A percentile compares a stretch with the other conserved stretches of the same genome.
These are phyloP conservation scores for Aptenodytes patagonicus DNA, from an alignment of 2,113 vertebrate genomes.

Conservation along the genomic window DNA sequence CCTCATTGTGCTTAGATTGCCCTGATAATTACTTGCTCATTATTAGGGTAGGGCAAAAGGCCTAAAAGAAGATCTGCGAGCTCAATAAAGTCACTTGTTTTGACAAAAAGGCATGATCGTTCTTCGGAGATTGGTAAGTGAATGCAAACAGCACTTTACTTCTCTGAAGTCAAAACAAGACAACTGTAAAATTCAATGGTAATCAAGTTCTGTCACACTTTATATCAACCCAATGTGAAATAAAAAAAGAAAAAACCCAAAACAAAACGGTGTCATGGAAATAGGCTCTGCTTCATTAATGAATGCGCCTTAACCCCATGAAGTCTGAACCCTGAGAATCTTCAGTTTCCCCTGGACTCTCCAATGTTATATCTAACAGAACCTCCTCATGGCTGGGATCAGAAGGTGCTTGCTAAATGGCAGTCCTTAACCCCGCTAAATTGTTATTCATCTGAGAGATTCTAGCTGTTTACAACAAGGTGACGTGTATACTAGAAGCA, in stretches of 20 bases:
- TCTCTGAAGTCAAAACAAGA: not conserved
- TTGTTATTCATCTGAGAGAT: not conserved
- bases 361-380: not conserved
- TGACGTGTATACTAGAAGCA: not conserved
- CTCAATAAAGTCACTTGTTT: not conserved
- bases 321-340: not conserved
- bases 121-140: not conserved
- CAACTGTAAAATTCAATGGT: not conserved
- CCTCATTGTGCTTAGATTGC: not conserved
- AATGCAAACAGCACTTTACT: not conserved
- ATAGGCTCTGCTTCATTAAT: not conserved
- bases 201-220: not conserved
- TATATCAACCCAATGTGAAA: not conserved
- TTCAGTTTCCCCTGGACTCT: not conserved
- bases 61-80: not conserved
- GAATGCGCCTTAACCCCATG: not conserved
- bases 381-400: not conserved
- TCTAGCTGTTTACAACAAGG: not conserved
- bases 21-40: not conserved
- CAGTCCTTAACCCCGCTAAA: not conserved
- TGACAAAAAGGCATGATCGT: not conserved
- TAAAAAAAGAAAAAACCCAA: not conserved
- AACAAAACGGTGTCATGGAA: not conserved
- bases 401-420: not conserved
- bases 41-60: not conserved